Evolutionary conservation across 2,113 vertebrate genomes (phyloP).

Genomic region (Brevimyrus niger): DNA sequence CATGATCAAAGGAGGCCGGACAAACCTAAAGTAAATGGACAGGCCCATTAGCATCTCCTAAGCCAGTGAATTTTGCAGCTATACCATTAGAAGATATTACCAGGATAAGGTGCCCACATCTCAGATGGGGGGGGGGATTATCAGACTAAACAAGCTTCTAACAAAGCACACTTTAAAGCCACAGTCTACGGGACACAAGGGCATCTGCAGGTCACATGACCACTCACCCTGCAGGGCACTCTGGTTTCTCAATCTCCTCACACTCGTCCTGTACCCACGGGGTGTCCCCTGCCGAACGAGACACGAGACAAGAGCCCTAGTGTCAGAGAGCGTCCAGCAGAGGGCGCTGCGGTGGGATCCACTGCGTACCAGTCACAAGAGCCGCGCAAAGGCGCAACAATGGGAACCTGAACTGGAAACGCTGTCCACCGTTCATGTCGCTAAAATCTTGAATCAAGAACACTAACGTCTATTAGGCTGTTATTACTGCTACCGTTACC

Average conservation of each 20-base stretch:
- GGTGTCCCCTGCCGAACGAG: constrained; percentile 61
- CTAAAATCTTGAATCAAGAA: background rate
- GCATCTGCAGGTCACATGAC: background rate
- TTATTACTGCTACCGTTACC: background rate
- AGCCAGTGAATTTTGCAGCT: background rate
- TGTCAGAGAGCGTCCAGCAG: background rate
- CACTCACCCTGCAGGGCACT: constrained; percentile 85
- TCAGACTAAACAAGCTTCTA: background rate
- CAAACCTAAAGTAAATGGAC: constrained; percentile 62
- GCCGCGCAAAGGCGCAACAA: background rate
- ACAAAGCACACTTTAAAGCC: background rate
- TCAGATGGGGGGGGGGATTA: background rate
- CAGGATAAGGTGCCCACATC: background rate
- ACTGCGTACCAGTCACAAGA: background rate
- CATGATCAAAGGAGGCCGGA: constrained; percentile 88
- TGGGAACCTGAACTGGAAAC: background rate
- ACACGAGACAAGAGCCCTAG: background rate
- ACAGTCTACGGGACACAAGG: background rate
- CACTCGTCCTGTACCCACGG: constrained; percentile 85
- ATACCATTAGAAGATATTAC: background rate
- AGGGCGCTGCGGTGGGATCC: background rate
- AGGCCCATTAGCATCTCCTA: background rate
- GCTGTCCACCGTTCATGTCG: background rate
- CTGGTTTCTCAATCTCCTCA: constrained; percentile 76
- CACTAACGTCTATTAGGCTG: background rate